Evolutionary conservation across 1,140 invertebrate species (phyloP).

Genomic region (Drosophila lowei): DNA sequence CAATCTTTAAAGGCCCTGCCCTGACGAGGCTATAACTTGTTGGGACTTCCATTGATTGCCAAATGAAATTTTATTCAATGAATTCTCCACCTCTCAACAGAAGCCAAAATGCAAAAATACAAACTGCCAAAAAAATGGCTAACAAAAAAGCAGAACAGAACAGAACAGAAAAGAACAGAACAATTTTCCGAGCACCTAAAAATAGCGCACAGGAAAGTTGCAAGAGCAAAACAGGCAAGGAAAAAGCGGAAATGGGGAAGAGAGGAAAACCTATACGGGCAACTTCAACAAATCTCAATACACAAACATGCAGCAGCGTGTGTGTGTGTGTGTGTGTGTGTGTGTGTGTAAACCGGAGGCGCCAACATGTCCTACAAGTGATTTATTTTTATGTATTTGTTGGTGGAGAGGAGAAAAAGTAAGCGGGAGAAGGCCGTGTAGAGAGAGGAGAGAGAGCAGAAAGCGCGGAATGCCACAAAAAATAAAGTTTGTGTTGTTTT

Average conservation of each 20-base stretch:
- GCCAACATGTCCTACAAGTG: constrained; percentile 81
- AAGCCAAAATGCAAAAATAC: constrained; percentile 19
- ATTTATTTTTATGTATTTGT: constrained; percentile 82
- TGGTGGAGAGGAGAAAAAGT: constrained; percentile 59
- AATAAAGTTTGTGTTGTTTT: constrained; percentile 68
- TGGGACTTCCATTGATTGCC: no score
- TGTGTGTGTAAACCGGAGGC: constrained; percentile 72
- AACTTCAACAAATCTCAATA: constrained; percentile 75
- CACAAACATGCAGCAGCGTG: constrained; percentile 49
- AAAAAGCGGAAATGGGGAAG: constrained; percentile 10
- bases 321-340: constrained; percentile 20
- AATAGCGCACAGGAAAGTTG: constrained; percentile 41
- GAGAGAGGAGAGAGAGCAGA: constrained; percentile 29
- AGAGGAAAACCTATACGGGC: constrained; percentile 55
- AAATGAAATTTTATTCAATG: no score
- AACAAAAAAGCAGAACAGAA: constrained; percentile 22
- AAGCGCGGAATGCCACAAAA: constrained; percentile 70
- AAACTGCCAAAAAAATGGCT: constrained; percentile 32
- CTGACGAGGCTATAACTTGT: no score
- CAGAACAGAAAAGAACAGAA: constrained; percentile 4
- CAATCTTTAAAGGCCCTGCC: no score
- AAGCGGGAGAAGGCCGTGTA: not conserved
- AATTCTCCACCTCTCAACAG: no score
- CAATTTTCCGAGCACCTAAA: constrained; percentile 42
- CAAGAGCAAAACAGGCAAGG: constrained; percentile 23